These are phyloP conservation scores for Magallana ariakensis DNA, from an alignment of 1,140 invertebrate species.

Conservation along the genomic window DNA sequence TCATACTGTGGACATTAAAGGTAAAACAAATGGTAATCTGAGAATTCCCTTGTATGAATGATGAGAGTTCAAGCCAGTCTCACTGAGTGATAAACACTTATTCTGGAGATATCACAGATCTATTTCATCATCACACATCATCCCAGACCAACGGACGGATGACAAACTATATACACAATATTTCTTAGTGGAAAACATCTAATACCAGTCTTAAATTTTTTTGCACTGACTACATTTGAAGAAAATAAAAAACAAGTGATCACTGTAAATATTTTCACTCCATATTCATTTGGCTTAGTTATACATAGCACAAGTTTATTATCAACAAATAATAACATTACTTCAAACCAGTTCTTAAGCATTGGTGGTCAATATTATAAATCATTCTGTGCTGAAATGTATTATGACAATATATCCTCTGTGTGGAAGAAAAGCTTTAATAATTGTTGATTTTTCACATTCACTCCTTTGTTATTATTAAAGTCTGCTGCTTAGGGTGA, in stretches of 20 bases:
- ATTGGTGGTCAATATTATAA: conserved; percentile 11
- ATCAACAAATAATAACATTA: not conserved
- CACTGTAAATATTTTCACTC: not conserved
- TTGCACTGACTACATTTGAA: conserved; percentile 16
- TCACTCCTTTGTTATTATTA: not conserved
- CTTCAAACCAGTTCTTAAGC: conserved; percentile 6
- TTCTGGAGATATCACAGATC: conserved; percentile 7
- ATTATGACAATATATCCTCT: not conserved
- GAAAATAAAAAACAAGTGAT: not conserved
- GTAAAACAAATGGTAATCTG: conserved; percentile 15
- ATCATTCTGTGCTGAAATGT: conserved; percentile 11
- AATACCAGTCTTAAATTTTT: not conserved
- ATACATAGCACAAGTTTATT: not conserved
- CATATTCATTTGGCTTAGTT: conserved; percentile 7
- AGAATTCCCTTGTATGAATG: conserved; percentile 22
- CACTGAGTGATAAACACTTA: conserved; percentile 19
- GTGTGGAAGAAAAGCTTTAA: not conserved
- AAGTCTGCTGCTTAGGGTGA: not conserved
- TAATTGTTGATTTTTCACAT: not conserved
- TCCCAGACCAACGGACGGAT: not conserved
- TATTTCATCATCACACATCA: not conserved
- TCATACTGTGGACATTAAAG: conserved; percentile 28
- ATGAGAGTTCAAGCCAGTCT: conserved; percentile 19
- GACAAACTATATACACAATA: not conserved
- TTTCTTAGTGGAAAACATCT: not conserved